These are phyloP conservation scores for Dallia pectoralis DNA, from an alignment of 2,797 vertebrate species.

Conservation along the genomic window DNA sequence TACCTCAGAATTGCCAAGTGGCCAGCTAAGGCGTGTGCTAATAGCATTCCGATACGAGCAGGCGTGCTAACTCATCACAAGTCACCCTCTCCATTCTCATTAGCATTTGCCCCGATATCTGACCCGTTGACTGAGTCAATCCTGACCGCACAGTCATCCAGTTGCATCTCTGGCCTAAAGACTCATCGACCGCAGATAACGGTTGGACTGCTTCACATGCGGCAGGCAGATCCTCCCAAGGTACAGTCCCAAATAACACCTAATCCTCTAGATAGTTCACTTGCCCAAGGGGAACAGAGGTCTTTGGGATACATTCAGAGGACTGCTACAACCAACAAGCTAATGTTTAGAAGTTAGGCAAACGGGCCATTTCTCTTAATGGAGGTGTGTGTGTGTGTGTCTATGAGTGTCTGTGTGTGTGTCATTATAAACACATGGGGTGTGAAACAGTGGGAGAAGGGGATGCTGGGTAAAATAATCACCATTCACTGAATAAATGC, in stretches of 20 bases:
- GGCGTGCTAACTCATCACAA: not conserved
- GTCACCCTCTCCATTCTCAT: not conserved
- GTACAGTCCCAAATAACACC: too few species aligned
- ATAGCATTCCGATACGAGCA: not conserved
- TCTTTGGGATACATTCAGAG: too few species aligned
- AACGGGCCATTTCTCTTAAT: not conserved
- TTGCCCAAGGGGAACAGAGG: too few species aligned
- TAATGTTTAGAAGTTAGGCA: too few species aligned
- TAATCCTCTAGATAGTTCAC: too few species aligned
- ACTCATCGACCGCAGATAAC: not conserved
- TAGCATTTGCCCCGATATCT: not conserved
- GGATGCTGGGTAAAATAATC: not conserved
- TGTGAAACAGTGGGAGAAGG: too few species aligned
- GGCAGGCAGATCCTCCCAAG: too few species aligned
- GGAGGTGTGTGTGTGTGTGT: not conserved
- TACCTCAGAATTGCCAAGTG: not conserved
- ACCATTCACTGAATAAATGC: not conserved
- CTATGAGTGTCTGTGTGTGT: not conserved
- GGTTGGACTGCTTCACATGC: not conserved
- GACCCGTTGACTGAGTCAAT: not conserved
- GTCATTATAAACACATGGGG: not conserved
- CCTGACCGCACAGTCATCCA: not conserved
- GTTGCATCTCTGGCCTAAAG: not conserved
- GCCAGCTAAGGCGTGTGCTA: not conserved
- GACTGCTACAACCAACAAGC: too few species aligned